Percentiles rank a stretch among this genome's conserved stretches.
phyloP scores from a whole-genome alignment of 2,797 vertebrate genomes.

The Arctocebus calabarensis region DNA sequence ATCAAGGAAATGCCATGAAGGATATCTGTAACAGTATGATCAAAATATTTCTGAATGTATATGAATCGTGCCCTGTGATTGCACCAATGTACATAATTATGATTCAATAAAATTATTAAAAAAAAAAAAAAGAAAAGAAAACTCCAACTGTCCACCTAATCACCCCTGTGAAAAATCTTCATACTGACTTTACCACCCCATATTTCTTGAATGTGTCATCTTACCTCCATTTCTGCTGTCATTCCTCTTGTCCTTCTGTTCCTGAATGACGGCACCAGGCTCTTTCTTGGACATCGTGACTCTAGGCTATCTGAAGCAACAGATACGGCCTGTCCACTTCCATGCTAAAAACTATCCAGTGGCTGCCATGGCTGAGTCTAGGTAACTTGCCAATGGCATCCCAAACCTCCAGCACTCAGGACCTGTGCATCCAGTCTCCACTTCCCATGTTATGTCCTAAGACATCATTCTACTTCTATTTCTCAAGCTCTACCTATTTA shows the following conservation, averaged over 20 bases:
- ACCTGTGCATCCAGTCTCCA: too few species aligned
- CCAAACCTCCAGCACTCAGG: not conserved
- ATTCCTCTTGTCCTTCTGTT: not conserved
- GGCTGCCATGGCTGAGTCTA: not conserved
- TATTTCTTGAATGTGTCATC: not conserved
- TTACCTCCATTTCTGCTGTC: not conserved
- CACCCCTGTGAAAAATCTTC: not conserved
- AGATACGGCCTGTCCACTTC: not conserved
- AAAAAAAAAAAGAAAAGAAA: too few species aligned
- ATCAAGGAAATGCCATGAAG: too few species aligned
- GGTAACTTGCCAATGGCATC: not conserved
- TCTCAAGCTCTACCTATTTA: not conserved
- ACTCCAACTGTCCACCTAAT: not conserved
- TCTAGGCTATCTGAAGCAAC: not conserved
- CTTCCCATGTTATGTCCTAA: not conserved
- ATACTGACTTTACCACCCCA: not conserved
- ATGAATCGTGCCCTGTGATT: too few species aligned
- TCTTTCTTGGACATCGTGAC: not conserved
- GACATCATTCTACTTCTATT: not conserved
- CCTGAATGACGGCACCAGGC: fast-evolving
- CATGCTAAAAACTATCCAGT: not conserved
- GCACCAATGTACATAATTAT: too few species aligned
- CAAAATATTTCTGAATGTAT: too few species aligned
- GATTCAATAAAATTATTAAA: too few species aligned
- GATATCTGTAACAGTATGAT: too few species aligned